Evolutionary conservation across 2,888 invertebrate genomes (phyloP), one percentile per base, ranked within the genome.

Genomic region (Syrista parreyssii): DNA sequence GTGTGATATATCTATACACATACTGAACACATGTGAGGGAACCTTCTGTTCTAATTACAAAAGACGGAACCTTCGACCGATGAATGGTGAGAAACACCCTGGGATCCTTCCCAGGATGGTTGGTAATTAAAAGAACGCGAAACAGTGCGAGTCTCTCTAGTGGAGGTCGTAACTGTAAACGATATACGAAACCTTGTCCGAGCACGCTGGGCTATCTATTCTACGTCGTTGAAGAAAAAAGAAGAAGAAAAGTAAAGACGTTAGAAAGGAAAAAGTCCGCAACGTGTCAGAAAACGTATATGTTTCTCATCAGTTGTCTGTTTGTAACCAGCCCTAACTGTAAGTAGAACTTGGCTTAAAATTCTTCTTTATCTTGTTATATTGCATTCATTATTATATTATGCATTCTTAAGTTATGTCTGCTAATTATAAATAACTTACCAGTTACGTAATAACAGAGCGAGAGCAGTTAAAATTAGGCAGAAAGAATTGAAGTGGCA

Each of bases 41-140:
- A 11, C 30, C 30, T n/a, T 74, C 12, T 35, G 74, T 74, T 35
- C 74, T 33, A 36, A 74, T 79, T 80, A 69, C 79, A 30, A 4
- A 68, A 35, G 40, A 68, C 33, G 72, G 36, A 40, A 68, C 40
- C 68, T 74, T 74, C 74, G 74, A 30, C 15, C 34, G 75, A 75
- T 83, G 85, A 84, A 86, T 83, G 76, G 81, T 84, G 79, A 83
- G 86, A 85, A 85, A 82, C 55, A 77, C 79, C 76, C 83, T 86
- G 86, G 82, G 87, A 86, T 82, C 73, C 79, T 86, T 86, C 86
- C 84, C 86, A 86, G 81, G 81, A 79, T 75, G 82, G 77, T 75
- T 71, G 81, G 76, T 80, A 81, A 35, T 35, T 74, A 30, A 74
- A 74, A 74, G 30, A 55, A 55, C 9, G 23, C 55, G 55, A 55